Evolutionary conservation across 2,797 vertebrate genomes (phyloP).

Genomic region (Takifugu rubripes): DNA sequence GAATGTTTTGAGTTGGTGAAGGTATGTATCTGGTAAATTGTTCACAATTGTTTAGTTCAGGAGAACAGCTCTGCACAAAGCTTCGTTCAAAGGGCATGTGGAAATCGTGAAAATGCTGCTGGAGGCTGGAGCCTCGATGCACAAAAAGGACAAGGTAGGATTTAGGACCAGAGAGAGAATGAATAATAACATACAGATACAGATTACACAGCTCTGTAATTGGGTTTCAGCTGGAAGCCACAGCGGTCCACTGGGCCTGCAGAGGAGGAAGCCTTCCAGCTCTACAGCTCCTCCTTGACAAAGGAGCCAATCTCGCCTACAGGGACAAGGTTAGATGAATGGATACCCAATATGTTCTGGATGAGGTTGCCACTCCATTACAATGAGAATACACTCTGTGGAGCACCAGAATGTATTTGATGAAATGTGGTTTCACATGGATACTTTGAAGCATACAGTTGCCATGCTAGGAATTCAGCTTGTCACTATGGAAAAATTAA

Average conservation of each 20-base stretch:
- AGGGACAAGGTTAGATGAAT: constrained; percentile 85
- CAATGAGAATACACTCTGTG: too few relatives aligned
- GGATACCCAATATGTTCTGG: too few relatives aligned
- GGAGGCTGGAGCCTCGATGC: constrained; percentile 83
- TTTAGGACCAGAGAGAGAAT: not conserved
- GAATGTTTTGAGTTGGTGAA: too few relatives aligned
- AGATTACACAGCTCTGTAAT: constrained; percentile 6
- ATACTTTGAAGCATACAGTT: too few relatives aligned
- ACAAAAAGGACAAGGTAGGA: constrained; percentile 88
- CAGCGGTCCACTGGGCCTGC: constrained; percentile 92
- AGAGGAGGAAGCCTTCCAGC: constrained; percentile 85
- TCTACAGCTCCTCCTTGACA: constrained; percentile 87
- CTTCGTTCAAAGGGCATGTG: constrained; percentile 87
- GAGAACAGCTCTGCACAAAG: constrained; percentile 90
- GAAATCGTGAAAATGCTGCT: constrained; percentile 84
- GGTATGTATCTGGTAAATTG: not conserved
- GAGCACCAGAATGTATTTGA: too few relatives aligned
- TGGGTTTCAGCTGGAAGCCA: constrained; percentile 83
- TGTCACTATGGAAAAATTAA: too few relatives aligned
- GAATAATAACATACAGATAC: not conserved
- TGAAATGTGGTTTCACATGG: too few relatives aligned
- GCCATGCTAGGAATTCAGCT: too few relatives aligned
- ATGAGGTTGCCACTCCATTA: too few relatives aligned
- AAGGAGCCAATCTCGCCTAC: constrained; percentile 83
- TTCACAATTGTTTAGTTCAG: constrained; percentile 76